phyloP scores from a whole-genome alignment of 2,888 invertebrate species.

The Marronus borbonicus region DNA sequence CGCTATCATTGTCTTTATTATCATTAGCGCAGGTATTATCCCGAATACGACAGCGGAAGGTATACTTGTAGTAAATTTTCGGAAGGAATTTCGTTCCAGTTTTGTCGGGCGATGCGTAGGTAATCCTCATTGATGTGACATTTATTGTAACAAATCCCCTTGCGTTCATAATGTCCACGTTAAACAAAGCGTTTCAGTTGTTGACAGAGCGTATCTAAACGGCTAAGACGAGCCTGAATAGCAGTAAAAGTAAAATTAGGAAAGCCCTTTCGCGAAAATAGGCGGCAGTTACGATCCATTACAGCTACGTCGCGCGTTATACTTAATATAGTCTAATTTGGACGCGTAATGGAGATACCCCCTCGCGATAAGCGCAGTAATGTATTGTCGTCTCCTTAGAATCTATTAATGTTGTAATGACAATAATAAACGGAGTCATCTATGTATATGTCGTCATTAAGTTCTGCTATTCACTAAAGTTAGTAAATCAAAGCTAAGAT shows the following conservation, averaged over 20 bases:
- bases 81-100: conserved; percentile 13
- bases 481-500: too few relatives aligned
- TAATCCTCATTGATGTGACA: conserved; percentile 30
- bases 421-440: background rate
- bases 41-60: background rate
- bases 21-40: conserved; percentile 17
- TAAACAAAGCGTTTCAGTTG: conserved; percentile 28
- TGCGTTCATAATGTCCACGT: conserved; percentile 23
- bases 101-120: conserved; percentile 15
- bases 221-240: conserved; percentile 11
- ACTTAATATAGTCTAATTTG: background rate
- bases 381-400: background rate
- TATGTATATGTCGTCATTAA: too few relatives aligned
- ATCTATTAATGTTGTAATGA: background rate
- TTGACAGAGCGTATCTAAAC: conserved; percentile 18
- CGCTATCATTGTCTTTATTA: conserved; percentile 13
- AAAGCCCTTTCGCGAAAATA: conserved; percentile 22
- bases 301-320: background rate
- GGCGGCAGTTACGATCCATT: conserved; percentile 20
- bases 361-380: background rate
- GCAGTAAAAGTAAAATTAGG: conserved; percentile 39
- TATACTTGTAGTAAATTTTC: conserved; percentile 9
- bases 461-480: too few relatives aligned
- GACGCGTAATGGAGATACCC: background rate
- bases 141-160: conserved; percentile 30